Conservation (phyloP, 2,888 invertebrate genomes). For the Petrolisthes manimaculis region DNA sequence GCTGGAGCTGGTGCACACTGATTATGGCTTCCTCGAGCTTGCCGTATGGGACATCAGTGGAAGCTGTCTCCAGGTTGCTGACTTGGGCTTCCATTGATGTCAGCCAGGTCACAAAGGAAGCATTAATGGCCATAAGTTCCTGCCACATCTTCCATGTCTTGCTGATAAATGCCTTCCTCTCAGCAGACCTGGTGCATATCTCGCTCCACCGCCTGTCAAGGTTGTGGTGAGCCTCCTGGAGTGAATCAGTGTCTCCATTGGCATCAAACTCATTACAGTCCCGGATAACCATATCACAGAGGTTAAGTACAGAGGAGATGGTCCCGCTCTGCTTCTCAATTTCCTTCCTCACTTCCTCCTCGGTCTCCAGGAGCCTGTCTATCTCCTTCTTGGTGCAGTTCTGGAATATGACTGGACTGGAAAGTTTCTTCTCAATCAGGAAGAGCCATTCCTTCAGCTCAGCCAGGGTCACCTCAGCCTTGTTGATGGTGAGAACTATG, state of each 20-base stretch:
- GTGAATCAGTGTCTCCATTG: slow-evolving; percentile 64
- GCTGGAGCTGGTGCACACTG: slow-evolving; percentile 57
- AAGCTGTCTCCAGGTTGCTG: slow-evolving; percentile 31
- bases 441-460: slow-evolving; percentile 64
- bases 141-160: slow-evolving; percentile 65
- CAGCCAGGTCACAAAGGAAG: slow-evolving; percentile 53
- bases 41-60: slow-evolving; percentile 52
- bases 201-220: slow-evolving; percentile 64
- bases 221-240: slow-evolving; percentile 61
- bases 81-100: slow-evolving; percentile 53
- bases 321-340: slow-evolving; percentile 64
- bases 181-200: slow-evolving; percentile 61
- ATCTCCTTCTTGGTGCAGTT: slow-evolving; percentile 63
- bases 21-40: slow-evolving; percentile 36
- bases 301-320: slow-evolving; percentile 64
- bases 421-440: slow-evolving; percentile 60
- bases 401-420: slow-evolving; percentile 63
- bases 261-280: slow-evolving; percentile 65
- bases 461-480: slow-evolving; percentile 62
- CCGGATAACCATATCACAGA: slow-evolving; percentile 64
- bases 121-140: slow-evolving; percentile 52
- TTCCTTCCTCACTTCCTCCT: slow-evolving; percentile 62
- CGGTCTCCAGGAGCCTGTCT: slow-evolving; percentile 53
- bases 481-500: slow-evolving; percentile 59
- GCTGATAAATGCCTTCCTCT: slow-evolving; percentile 61